Evolutionary conservation across 2,113 vertebrate species (phyloP).

Genomic region (Psittacara wagleri): DNA sequence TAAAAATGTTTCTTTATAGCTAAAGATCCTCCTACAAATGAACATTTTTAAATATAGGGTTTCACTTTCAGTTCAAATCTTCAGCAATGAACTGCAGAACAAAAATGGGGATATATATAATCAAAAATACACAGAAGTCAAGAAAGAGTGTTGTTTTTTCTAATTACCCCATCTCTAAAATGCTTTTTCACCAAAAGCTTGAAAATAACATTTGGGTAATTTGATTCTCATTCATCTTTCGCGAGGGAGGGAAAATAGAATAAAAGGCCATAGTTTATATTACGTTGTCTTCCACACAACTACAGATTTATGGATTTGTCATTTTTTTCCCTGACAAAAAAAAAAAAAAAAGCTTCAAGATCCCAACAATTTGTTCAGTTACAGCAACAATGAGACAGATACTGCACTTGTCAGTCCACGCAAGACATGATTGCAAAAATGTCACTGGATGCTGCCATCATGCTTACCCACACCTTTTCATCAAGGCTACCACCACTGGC

Average conservation of each 20-base stretch:
- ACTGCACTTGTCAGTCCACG: background rate
- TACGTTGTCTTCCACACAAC: background rate
- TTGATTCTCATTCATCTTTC: background rate
- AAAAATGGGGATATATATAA: background rate
- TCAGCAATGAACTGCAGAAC: background rate
- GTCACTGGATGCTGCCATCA: accelerated
- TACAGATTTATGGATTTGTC: background rate
- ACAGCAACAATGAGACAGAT: background rate
- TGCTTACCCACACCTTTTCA: background rate
- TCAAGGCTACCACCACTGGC: background rate
- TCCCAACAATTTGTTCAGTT: background rate
- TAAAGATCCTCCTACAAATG: background rate
- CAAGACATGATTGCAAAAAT: background rate
- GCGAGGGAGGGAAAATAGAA: background rate
- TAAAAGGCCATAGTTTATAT: background rate
- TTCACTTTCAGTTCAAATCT: background rate
- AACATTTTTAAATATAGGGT: background rate
- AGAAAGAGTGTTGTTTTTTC: background rate
- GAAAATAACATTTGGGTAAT: background rate
- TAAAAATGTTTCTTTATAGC: background rate
- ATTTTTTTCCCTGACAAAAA: background rate
- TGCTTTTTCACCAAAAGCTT: background rate
- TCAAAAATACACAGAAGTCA: background rate
- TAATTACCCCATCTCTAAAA: background rate
- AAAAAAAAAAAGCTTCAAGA: background rate